Base-by-base conservation (phyloP, 2,797 vertebrate genomes). In the Anabacerthia variegaticeps region DNA sequence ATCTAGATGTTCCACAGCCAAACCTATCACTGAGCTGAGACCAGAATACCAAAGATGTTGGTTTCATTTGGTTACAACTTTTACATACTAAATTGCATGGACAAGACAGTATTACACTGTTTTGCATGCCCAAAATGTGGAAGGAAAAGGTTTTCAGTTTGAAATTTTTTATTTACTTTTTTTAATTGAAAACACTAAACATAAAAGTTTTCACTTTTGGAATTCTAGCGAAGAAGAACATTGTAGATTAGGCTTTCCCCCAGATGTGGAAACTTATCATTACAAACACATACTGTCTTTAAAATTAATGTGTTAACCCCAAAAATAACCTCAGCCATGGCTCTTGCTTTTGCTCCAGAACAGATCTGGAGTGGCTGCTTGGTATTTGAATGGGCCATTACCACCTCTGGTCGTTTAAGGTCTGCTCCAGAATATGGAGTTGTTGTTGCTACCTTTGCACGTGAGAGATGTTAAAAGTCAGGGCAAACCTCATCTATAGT, bases 151-250 rank as follows among this genome's bases (percentile, higher is more conserved):
- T 51, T 65, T 76, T 44, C 11, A 19, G 4, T 72, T 58, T 46
- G 43, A 55, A 85, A 10, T 2, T 34, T 17, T 1, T 9, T 2
- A 1, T 6, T 10, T 5, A 3, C 9, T 8, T 5, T 3, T 9
- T 24, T 27, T 23, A 24, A 43, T 52, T 67, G 20, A 14, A 51
- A 36, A 16, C 21, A 12, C 14, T 46, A 44, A 74, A 54, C 12
- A 13, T 48, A 28, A 14, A 54, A 46, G 3, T 63, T 77, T 18
- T 52, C 1, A 9, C 58, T 7, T 84, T 65, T 52, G 21, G 7
- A 12, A 41, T 93, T 56, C 46, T 49, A 36, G 37, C 32, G 17
- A 61, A 20, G 32, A 88, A 43, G 0, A 79, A 10, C 19, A 32
- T 8, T 65, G 26, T 67, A 61, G 24, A 12, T 68, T 55, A 43